A percentile compares a stretch with the other conserved stretches of the same genome.
These are phyloP conservation scores for Cryptoprocta ferox DNA, from an alignment of 2,797 vertebrate genomes.

Conservation along the genomic window DNA sequence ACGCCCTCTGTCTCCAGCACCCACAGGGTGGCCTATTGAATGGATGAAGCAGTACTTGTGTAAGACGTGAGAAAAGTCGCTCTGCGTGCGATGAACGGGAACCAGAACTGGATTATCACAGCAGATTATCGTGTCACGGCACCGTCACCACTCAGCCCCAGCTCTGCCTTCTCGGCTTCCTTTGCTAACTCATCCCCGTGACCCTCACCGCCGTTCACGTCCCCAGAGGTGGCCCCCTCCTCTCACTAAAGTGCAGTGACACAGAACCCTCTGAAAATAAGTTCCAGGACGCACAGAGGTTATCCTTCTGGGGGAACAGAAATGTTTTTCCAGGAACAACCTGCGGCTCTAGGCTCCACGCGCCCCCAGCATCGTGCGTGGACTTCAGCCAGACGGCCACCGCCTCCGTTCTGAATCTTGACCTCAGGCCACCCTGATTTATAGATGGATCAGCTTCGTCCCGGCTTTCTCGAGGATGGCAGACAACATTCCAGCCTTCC, in stretches of 20 bases:
- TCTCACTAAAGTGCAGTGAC: not conserved
- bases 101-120: not conserved
- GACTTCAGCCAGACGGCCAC: not conserved
- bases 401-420: not conserved
- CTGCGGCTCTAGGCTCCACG: not conserved
- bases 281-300: not conserved
- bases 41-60: not conserved
- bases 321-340: not conserved
- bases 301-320: not conserved
- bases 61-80: not conserved
- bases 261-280: not conserved
- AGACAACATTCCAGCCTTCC: not conserved
- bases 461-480: not conserved
- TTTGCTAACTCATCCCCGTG: not conserved
- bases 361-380: fast-evolving
- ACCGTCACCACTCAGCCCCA: not conserved
- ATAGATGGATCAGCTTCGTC: not conserved
- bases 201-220: not conserved
- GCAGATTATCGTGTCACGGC: not conserved
- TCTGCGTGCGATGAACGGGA: fast-evolving
- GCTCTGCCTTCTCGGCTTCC: not conserved
- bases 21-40: not conserved
- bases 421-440: not conserved
- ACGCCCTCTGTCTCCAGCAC: not conserved
- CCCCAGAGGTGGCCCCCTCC: not conserved